Evolutionary conservation across 2,113 vertebrate species (phyloP), one percentile per base, ranked within the genome.

Genomic region (Bufo gargarizans): DNA sequence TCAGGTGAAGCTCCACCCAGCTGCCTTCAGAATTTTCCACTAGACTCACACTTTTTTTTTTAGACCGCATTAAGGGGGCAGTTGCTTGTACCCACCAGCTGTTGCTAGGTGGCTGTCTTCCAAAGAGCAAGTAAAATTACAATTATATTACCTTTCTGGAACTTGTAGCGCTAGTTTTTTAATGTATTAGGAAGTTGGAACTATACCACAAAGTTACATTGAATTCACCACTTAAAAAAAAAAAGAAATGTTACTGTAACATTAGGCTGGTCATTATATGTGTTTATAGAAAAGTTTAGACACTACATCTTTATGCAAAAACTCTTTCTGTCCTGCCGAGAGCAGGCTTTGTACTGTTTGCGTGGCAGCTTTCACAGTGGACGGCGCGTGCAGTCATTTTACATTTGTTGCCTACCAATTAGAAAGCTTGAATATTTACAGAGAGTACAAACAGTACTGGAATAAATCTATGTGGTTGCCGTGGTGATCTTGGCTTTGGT

Each of bases 391-490:
- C 53, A 71, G 50, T 87, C 14, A 86, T 77, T 86, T 86, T 81
- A 82, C 77, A 56, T 87, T 87, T 72, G 65, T 87, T 87, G 72
- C 50, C 63, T 81, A 81, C 77, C 72, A 78, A 81, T 81, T 86
- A 43, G 61, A 67, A 87, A 79, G 59, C 85, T 56, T 80, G 86
- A 81, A 87, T 87, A 81, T 87, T 87, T 87, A 63, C 86, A 33
- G 86, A 82, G 53, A 81, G 59, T 55, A 76, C 77, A 87, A 80
- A 87, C 49, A 87, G 77, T n/a, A 58, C 65, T 87, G 58, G 86
- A 81, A 81, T 82, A 87, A 69, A 72, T 72, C 86, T 72, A 69
- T 87, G 16, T 87, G 8, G 86, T 87, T 87, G 77, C 77, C 86
- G 16, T 87, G 86, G 86, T 81, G 86, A 87, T 87, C 63, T 69